Base-by-base conservation (phyloP, 2,113 vertebrate genomes). In the Cyanistes caeruleus region DNA sequence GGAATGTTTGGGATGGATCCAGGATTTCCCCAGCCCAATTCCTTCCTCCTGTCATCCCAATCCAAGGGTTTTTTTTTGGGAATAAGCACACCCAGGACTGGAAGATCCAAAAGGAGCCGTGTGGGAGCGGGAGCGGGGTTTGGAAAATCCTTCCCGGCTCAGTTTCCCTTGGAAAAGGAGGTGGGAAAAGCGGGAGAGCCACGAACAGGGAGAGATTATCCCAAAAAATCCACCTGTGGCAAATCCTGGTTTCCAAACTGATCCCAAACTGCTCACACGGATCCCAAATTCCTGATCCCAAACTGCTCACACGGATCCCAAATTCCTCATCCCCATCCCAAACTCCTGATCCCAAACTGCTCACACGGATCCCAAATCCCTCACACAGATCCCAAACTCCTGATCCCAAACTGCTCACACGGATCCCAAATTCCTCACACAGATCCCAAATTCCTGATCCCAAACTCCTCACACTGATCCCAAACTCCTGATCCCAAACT, bases 221-320 rank as follows among this genome's bases (percentile, higher is more conserved):
- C 69, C 82, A 22, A 55, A 73, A 39, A 64, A 39, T 5, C 81
- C 33, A 9, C 39, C 14, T 3, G 31, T 2, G 39, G 81, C 33
- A 52, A 31, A 53, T 17, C 48, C 58, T 4, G 3, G 7, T 1
- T 6, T 10, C 20, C 46, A 60, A 15, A 51, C 1, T 0, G 18
- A 59, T 11, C 78, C 49, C 74, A 31, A 39, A 39, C 37, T 39
- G 9, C 37, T 39, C 37, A 39, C 37, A 39, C 10, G 37, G 37
- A 60, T 60, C 58, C 35, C 10, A 35, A 59, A 11, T 39, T 39
- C 9, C 5, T 35, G 6, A 67, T 67, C 64, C 44, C 44, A 44
- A 46, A 24, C n/a, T n/a, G n/a, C n/a, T 35, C 6, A 33, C 4
- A 6, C 15, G 0, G 6, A 67, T 67, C 64, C 44, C 44, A 44